Percentiles rank a stretch among this genome's conserved stretches.
phyloP scores from a whole-genome alignment of 2,113 vertebrate genomes.

The Leuciscus idus region DNA sequence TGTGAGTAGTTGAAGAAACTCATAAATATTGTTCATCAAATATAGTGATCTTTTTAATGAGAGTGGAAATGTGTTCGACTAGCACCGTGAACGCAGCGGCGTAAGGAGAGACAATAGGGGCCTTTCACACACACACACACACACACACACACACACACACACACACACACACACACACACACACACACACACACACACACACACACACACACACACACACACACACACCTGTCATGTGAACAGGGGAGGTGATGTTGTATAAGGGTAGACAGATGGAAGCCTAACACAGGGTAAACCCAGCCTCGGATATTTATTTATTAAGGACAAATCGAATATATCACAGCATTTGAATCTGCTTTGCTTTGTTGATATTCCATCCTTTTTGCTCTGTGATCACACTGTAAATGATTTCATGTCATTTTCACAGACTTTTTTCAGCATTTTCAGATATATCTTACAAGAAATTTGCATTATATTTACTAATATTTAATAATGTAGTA shows the following conservation, averaged over 20 bases:
- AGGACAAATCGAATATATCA: background rate
- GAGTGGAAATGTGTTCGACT: background rate
- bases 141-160: constrained; percentile 44
- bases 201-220: constrained; percentile 1
- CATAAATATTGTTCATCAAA: background rate
- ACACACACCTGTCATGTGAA: constrained; percentile 49
- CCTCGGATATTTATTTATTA: constrained; percentile 51
- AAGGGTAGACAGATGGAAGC: constrained; percentile 65
- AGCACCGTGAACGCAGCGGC: constrained; percentile 56
- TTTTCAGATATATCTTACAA: background rate
- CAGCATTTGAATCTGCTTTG: background rate
- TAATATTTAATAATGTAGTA: background rate
- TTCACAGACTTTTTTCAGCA: background rate
- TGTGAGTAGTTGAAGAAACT: background rate
- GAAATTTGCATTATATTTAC: background rate
- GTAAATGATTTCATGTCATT: background rate
- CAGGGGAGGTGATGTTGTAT: constrained; percentile 44
- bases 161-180: constrained; percentile 44
- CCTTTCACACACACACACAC: constrained; percentile 48
- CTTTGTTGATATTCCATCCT: background rate
- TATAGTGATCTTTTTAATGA: background rate
- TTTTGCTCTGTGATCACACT: background rate
- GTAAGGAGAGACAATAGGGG: constrained; percentile 49
- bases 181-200: background rate
- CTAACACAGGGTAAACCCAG: constrained; percentile 62